Percentiles rank a stretch among this genome's conserved stretches.
Evolutionary conservation across 2,888 invertebrate species (phyloP).

Genomic region (Mesorhabditis spiculigera): DNA sequence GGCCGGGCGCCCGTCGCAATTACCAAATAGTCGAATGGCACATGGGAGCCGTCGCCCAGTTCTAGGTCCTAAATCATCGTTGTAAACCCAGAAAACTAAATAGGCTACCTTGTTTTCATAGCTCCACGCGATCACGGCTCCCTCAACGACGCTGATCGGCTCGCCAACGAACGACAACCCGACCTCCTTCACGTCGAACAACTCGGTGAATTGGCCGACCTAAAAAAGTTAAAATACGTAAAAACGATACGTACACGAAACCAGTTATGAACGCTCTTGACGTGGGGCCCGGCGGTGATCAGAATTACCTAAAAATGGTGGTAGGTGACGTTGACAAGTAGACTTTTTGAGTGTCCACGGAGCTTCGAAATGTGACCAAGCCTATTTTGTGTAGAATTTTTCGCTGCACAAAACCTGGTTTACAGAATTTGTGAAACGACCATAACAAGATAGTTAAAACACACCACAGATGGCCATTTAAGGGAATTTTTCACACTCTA

Average conservation of each 20-base stretch:
- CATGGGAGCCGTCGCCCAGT: conserved; percentile 59
- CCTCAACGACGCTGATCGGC: conserved; percentile 31
- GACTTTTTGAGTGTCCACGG: no score
- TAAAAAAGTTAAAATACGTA: conserved; percentile 56
- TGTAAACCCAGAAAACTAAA: background rate
- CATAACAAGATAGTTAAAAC: no score
- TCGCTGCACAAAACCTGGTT: conserved; percentile 60
- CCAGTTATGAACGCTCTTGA: conserved; percentile 84
- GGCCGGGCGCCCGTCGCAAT: conserved; percentile 86
- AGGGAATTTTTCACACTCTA: no score
- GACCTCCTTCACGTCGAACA: conserved; percentile 31
- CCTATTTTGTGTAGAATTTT: no score
- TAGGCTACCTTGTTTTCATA: conserved; percentile 18
- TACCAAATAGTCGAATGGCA: conserved; percentile 78
- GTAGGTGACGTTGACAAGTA: no score
- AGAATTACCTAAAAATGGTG: conserved; percentile 69
- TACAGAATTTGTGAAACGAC: no score
- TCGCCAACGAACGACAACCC: conserved; percentile 19
- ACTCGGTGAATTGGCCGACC: conserved; percentile 75
- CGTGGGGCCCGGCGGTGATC: conserved; percentile 78
- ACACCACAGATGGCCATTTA: no score
- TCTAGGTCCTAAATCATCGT: conserved; percentile 11
- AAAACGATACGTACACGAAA: conserved; percentile 63
- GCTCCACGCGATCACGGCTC: conserved; percentile 31
- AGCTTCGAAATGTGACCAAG: conserved; percentile 65